Evolutionary conservation across 2,797 vertebrate genomes (phyloP).

Genomic region (Neomorphus geoffroyi): DNA sequence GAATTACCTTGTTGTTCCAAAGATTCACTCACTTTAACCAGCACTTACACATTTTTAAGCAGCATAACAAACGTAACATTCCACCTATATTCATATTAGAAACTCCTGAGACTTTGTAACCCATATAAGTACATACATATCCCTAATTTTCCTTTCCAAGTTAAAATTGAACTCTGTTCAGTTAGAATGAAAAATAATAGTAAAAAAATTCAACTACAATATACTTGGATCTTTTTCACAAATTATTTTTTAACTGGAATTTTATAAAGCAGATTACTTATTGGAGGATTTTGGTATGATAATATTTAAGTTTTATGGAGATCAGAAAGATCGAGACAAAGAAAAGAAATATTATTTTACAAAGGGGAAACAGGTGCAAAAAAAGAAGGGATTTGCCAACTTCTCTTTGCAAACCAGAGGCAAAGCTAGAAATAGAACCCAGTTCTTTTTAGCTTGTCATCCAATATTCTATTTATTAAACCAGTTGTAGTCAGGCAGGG

Average conservation of each 20-base stretch:
- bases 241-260: background rate
- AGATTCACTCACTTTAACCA: slow-evolving; percentile 62
- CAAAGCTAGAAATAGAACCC: background rate
- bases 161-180: background rate
- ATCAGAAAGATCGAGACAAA: background rate
- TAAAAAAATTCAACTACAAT: background rate
- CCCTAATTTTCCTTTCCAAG: slow-evolving; percentile 19
- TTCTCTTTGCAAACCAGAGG: background rate
- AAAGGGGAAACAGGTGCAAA: background rate
- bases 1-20: slow-evolving; percentile 73
- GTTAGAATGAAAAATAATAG: background rate
- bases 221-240: background rate
- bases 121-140: background rate
- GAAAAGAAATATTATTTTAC: background rate
- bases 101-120: background rate
- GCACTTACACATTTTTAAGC: slow-evolving; percentile 42
- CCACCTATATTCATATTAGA: slow-evolving; percentile 55
- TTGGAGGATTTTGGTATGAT: background rate
- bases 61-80: slow-evolving; percentile 65
- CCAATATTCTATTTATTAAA: background rate
- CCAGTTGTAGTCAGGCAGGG: too few relatives aligned
- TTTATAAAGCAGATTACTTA: background rate
- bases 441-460: background rate
- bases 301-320: background rate
- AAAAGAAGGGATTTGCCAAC: background rate